Evolutionary conservation across 2,797 vertebrate genomes (phyloP), one percentile per base, ranked within the genome.

Genomic region (Neosilurus mollespiculum): DNA sequence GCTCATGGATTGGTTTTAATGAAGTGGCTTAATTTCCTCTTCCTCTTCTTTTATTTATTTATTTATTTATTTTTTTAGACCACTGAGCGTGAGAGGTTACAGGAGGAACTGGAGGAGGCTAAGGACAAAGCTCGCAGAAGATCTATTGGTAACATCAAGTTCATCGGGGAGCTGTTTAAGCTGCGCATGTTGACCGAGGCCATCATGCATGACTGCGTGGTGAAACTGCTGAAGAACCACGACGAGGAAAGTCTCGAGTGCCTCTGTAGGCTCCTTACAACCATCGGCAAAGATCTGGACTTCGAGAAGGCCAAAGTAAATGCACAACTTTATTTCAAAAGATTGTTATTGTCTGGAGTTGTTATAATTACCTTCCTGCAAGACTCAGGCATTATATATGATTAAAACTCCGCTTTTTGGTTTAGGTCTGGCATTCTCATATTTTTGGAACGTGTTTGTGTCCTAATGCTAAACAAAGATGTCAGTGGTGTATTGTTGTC

Each of bases 131-230:
- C 96, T 15, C 93, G 96, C 2, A 91, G 96, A 83, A 93, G 96
- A 83, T 97, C 96, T 86, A 96, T 96, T 0, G 96, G 96, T 15
- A 97, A 97, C 88, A 96, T 97, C 37, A 96, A 96, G 85, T 97
- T 97, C 88, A 97, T 97, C 0, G 96, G 96, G 0, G 96, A 96
- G 83, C 95, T 97, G 16, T 96, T 96, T 89, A 97, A 97, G 81
- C 93, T 96, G 43, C 95, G 95, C 86, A 97, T 97, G 96, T 89
- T 97, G 88, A 97, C 96, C 0, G 96, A 97, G 83, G 95, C 96
- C 81, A 97, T 97, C 90, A 96, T 97, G 96, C 96, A 97, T 0
- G 96, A 97, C 91, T 97, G 96, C 0, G 95, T 97, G 88, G 95
- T 96, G 24, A 97, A 97, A 90, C 92, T 97, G 84, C 92, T 97